Percentiles rank a stretch among this genome's conserved stretches.
Conservation (phyloP, 2,888 invertebrate genomes). For the Metopia argyrocephala region DNA sequence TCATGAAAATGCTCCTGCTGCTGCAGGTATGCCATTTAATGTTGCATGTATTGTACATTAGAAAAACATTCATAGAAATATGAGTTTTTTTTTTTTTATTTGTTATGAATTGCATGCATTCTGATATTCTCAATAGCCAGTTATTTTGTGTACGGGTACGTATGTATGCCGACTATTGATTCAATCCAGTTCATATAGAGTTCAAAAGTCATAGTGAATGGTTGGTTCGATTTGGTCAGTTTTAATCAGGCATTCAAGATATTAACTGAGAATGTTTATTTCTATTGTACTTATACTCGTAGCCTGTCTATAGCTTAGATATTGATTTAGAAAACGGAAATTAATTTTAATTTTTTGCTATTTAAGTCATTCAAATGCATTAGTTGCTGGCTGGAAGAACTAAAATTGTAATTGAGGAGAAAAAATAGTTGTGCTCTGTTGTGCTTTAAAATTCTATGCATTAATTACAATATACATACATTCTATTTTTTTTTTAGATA, state of each 20-base stretch:
- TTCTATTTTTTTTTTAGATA: no score
- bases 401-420: not conserved
- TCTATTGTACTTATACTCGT: not conserved
- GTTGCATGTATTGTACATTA: slow-evolving; percentile 20
- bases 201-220: slow-evolving; percentile 59
- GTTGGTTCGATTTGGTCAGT: not conserved
- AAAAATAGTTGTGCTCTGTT: slow-evolving; percentile 15
- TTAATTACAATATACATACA: slow-evolving; percentile 16
- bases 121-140: slow-evolving; percentile 42
- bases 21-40: slow-evolving; percentile 44
- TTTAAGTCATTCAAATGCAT: not conserved
- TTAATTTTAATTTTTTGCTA: slow-evolving; percentile 34
- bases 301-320: not conserved
- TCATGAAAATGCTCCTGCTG: slow-evolving; percentile 64
- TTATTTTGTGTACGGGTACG: no score
- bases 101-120: slow-evolving; percentile 18
- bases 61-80: not conserved
- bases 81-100: no score
- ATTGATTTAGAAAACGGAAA: slow-evolving; percentile 42
- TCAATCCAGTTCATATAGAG: slow-evolving; percentile 40
- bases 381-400: not conserved
- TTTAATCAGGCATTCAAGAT: not conserved
- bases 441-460: slow-evolving; percentile 6
- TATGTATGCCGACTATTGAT: slow-evolving; percentile 27
- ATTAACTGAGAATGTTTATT: not conserved